A percentile compares a stretch with the other conserved stretches of the same genome.
Evolutionary conservation across 2,888 invertebrate genomes (phyloP).

Genomic region (Cosmopolites sordidus): DNA sequence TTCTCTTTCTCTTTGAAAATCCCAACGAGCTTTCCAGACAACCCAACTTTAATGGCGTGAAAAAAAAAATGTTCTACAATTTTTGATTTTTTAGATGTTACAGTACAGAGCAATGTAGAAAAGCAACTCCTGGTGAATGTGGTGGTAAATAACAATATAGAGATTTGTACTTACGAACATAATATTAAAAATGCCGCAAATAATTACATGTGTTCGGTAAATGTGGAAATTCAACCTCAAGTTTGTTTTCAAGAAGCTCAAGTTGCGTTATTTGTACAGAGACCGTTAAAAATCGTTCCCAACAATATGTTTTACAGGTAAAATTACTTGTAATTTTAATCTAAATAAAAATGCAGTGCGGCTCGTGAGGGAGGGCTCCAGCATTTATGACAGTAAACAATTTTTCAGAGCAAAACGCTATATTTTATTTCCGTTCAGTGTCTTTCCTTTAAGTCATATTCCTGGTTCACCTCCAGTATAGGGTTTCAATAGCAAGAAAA

Average conservation of each 20-base stretch:
- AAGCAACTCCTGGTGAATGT: conserved; percentile 54
- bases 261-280: conserved; percentile 56
- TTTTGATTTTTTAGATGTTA: conserved; percentile 35
- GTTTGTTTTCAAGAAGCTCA: conserved; percentile 57
- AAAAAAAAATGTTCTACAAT: background rate
- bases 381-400: too few relatives aligned
- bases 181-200: conserved; percentile 37
- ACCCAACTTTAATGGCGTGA: too few relatives aligned
- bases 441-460: too few relatives aligned
- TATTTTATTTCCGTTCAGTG: too few relatives aligned
- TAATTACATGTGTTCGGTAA: conserved; percentile 54
- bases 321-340: too few relatives aligned
- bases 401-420: too few relatives aligned
- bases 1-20: too few relatives aligned
- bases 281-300: conserved; percentile 51
- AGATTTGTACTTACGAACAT: conserved; percentile 38
- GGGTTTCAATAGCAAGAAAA: too few relatives aligned
- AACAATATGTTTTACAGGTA: conserved; percentile 24
- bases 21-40: too few relatives aligned
- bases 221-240: conserved; percentile 58
- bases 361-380: too few relatives aligned
- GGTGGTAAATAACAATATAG: conserved; percentile 47
- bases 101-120: conserved; percentile 43
- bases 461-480: too few relatives aligned
- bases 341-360: too few relatives aligned